A percentile compares a stretch with the other conserved stretches of the same genome.
phyloP scores from a whole-genome alignment of 2,113 vertebrate species.

The Oryzias javanicus region DNA sequence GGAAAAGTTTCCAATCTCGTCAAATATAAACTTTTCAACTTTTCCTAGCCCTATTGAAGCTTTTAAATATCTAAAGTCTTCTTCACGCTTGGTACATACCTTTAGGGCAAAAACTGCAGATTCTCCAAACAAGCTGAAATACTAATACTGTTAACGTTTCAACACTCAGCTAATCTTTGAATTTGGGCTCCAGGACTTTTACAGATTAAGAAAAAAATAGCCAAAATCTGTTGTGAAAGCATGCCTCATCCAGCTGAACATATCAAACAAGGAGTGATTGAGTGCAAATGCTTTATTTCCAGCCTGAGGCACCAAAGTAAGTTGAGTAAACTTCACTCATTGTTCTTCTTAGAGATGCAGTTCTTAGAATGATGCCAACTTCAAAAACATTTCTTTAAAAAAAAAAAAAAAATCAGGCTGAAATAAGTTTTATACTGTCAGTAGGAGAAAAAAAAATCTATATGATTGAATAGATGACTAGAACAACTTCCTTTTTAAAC shows the following conservation, averaged over 20 bases:
- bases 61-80: conserved; percentile 41
- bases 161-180: conserved; percentile 55
- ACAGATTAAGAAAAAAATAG: conserved; percentile 45
- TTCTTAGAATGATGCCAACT: neutral
- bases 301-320: conserved; percentile 27
- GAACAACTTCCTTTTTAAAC: neutral
- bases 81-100: conserved; percentile 21
- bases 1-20: too few species aligned
- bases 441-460: neutral
- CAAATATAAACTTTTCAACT: too few species aligned
- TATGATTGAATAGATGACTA: neutral
- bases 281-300: conserved; percentile 29
- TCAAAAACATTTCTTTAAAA: neutral
- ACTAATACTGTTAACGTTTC: conserved; percentile 31
- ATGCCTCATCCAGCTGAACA: conserved; percentile 46
- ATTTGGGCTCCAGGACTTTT: conserved; percentile 35
- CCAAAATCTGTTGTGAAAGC: conserved; percentile 44
- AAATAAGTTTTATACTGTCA: conserved; percentile 1
- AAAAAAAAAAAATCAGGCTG: neutral
- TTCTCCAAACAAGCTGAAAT: conserved; percentile 59
- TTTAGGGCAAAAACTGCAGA: conserved; percentile 40
- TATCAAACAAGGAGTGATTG: conserved; percentile 12
- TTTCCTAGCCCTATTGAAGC: conserved; percentile 6
- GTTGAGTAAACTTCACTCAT: conserved; percentile 10
- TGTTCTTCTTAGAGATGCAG: conserved; percentile 7